Percentiles rank a stretch among this genome's conserved stretches.
phyloP scores from a whole-genome alignment of 2,797 vertebrate species.

The Melanogrammus aeglefinus region DNA sequence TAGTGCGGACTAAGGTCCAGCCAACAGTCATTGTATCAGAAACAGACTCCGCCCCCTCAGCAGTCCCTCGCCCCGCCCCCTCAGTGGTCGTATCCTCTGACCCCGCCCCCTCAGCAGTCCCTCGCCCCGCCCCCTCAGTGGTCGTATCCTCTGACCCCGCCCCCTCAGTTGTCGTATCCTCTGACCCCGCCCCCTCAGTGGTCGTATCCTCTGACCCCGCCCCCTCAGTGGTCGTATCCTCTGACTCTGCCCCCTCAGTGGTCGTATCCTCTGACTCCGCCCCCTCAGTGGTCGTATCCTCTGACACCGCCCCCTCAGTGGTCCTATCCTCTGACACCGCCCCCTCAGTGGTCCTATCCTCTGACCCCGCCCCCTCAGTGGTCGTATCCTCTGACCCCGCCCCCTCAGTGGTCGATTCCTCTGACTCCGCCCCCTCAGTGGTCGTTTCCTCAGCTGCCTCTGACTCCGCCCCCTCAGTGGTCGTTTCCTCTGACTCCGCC shows the following conservation, averaged over 20 bases:
- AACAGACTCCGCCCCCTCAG: conserved; percentile 12
- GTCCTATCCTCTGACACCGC: background rate
- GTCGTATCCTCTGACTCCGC: background rate
- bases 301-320: background rate
- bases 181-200: background rate
- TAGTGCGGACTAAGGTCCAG: background rate
- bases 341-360: background rate
- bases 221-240: background rate
- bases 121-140: background rate
- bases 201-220: background rate
- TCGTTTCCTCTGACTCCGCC: background rate
- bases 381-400: background rate
- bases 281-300: background rate
- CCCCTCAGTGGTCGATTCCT: background rate
- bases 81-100: background rate
- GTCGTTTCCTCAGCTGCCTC: background rate
- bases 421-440: background rate
- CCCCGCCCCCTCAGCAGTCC: background rate
- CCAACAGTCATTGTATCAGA: conserved; percentile 34
- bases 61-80: background rate
- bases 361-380: background rate
- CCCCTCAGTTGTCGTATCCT: background rate
- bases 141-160: background rate
- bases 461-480: background rate
- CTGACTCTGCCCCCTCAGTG: background rate